Evolutionary conservation across 2,888 invertebrate genomes (phyloP), one percentile per base, ranked within the genome.

Genomic region (Sinopyrophorus schimmeli): DNA sequence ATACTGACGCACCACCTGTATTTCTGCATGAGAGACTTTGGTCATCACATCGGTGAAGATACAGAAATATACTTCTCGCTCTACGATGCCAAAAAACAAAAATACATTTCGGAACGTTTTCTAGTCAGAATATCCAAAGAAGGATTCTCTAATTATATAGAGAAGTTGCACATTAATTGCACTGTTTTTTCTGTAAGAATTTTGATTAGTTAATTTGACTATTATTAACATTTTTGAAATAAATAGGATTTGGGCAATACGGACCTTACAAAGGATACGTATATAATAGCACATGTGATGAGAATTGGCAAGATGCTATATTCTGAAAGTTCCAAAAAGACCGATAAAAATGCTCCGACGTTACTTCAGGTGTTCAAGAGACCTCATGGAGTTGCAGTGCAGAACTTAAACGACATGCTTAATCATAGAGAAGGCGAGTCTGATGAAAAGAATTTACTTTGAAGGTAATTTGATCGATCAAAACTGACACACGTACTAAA

Each of bases 261-360:
- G 26, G 95, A 95, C 72, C 79, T 93, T 40, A 84, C 84, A 43
- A 84, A 87, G 50, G 93, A 95, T 64, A 78, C 94, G 14, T 93
- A 88, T 77, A 78, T 96, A 58, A 87, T 95, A 18, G 91, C 91
- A 54, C 92, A 93, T 73, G 89, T 95, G 31, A 87, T 93, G 76
- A 81, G 95, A 37, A 86, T 92, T 40, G 95, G 95, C 1, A 81
- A 88, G 64, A 91, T 92, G 81, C 80, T 90, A 9, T 82, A 82
- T 55, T 76, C 76, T 18, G 79, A 78, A 65, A 80, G 78, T 65
- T 70, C 74, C 1, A 74, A 75, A 57, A 71, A 74, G 71, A 73
- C 72, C 69, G 74, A 74, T 42, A 74, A 73, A 60, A 64, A 70
- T 50, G 62, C 65, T 32, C 57, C 65, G 10, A 40, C 55, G 6